Evolutionary conservation across 2,113 vertebrate genomes (phyloP), one percentile per base, ranked within the genome.

Genomic region (Bettongia penicillata): DNA sequence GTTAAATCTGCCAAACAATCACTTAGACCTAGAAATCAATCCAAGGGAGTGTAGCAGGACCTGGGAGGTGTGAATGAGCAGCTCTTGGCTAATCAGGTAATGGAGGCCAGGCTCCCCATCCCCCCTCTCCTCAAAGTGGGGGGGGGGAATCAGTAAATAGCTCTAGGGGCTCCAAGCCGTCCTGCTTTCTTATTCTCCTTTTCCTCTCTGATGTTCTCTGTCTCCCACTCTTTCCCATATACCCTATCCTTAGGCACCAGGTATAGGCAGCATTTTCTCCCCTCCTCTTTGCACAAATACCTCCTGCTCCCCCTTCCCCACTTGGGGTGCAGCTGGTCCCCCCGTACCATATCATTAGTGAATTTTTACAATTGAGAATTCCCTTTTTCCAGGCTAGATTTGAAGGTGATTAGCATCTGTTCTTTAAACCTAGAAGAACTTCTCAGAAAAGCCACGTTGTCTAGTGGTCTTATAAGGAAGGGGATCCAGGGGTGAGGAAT

Each of bases 41-140:
- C 68, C 68, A 43, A 84, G n/a, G n/a, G n/a, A 84, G 68, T 84
- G 68, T 84, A 43, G 68, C 68, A 43, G 68, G 68, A 84, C 68
- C 37, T 84, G n/a, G n/a, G 68, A 84, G 43, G 68, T 84, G 68
- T 84, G 68, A 84, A 84, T 84, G 68, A 84, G 68, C 68, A 84
- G 68, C 68, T 84, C 68, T 84, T 84, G 68, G 68, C 68, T 84
- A 84, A 84, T 84, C 68, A 84, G 68, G 68, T 84, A 84, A 84
- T 84, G 68, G 68, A 84, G 68, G 68, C 68, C 68, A 84, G 68
- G 5, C n/a, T 43, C 68, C n/a, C 68, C 68, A 84, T 84, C 68
- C 68, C 68, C 68, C 68, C 5, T 84, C 68, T 84, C 68, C 19
- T 84, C 68, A n/a, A 77, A 77, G 37, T n/a, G 61, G 61, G 31